Conservation (phyloP, 2,888 invertebrate genomes). For the Agrochola lota region DNA sequence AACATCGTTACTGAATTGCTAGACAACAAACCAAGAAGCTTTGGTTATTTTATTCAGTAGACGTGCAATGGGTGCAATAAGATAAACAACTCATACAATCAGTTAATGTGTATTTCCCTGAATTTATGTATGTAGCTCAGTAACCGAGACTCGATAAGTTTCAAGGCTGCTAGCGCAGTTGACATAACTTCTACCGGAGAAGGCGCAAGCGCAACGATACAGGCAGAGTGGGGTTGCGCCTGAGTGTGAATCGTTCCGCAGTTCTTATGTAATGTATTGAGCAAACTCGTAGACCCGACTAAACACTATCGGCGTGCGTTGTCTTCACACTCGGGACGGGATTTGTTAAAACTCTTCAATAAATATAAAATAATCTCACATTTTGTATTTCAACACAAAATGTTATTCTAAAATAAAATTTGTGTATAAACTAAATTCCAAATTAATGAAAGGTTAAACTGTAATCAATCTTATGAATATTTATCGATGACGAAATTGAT, state of each 20-base stretch:
- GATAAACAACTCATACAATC: slow-evolving; percentile 11
- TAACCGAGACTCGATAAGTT: slow-evolving; percentile 51
- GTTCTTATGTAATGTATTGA: slow-evolving; percentile 78
- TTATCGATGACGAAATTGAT: background rate
- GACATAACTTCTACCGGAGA: slow-evolving; percentile 66
- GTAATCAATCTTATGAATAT: slow-evolving; percentile 36
- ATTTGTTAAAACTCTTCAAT: slow-evolving; percentile 29
- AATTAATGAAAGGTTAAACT: slow-evolving; percentile 30
- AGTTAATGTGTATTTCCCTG: slow-evolving; percentile 41
- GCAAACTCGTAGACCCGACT: slow-evolving; percentile 70
- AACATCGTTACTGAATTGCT: background rate
- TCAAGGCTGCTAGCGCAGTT: slow-evolving; percentile 62
- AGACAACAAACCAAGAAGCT: background rate
- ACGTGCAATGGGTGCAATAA: slow-evolving; percentile 2
- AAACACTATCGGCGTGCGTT: slow-evolving; percentile 46
- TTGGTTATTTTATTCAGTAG: background rate
- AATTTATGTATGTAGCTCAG: slow-evolving; percentile 50
- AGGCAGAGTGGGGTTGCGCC: slow-evolving; percentile 66
- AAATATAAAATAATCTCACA: slow-evolving; percentile 6
- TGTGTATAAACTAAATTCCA: background rate
- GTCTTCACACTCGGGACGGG: slow-evolving; percentile 22
- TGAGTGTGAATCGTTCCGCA: slow-evolving; percentile 72
- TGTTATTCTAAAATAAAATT: slow-evolving; percentile 4
- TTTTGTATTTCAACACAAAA: slow-evolving; percentile 11
- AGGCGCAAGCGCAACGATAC: slow-evolving; percentile 68